phyloP scores from a whole-genome alignment of 2,888 invertebrate species.

The Synanthedon andrenaeformis region DNA sequence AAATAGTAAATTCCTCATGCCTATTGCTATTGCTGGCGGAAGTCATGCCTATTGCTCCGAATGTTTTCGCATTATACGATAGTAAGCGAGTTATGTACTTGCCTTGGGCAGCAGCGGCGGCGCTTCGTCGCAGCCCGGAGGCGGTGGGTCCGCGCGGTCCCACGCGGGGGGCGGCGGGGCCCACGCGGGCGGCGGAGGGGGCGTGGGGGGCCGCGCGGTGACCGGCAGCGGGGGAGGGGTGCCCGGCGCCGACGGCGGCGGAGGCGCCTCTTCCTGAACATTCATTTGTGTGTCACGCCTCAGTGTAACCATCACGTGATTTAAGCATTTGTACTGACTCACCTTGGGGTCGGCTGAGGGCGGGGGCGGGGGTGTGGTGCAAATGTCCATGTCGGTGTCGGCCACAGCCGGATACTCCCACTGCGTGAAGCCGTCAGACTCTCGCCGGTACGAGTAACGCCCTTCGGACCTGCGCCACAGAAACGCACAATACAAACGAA shows the following conservation, averaged over 20 bases:
- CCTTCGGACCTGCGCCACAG: constrained; percentile 64
- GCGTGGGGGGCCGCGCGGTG: constrained; percentile 33
- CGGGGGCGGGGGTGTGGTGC: constrained; percentile 63
- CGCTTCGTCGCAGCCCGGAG: constrained; percentile 42
- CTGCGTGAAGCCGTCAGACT: constrained; percentile 67
- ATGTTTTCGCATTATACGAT: too few relatives aligned
- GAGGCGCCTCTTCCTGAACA: constrained; percentile 12
- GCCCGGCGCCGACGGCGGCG: constrained; percentile 12
- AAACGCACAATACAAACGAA: constrained; percentile 23
- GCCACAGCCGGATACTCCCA: constrained; percentile 71
- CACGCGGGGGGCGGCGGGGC: constrained; percentile 33
- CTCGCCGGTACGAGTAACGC: constrained; percentile 73
- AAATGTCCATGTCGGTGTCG: constrained; percentile 65
- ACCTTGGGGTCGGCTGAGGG: constrained; percentile 6
- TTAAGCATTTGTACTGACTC: too few relatives aligned
- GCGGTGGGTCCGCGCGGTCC: constrained; percentile 33
- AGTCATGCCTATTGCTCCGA: too few relatives aligned
- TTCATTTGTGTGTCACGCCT: too few relatives aligned
- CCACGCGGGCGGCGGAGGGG: constrained; percentile 10
- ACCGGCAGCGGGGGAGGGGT: constrained; percentile 11
- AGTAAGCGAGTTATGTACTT: background rate
- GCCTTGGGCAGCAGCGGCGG: background rate
- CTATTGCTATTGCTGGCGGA: too few relatives aligned
- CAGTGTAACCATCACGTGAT: too few relatives aligned
- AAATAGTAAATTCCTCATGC: too few relatives aligned